phyloP scores from a whole-genome alignment of 2,888 invertebrate species.

The Orgyia antiqua region DNA sequence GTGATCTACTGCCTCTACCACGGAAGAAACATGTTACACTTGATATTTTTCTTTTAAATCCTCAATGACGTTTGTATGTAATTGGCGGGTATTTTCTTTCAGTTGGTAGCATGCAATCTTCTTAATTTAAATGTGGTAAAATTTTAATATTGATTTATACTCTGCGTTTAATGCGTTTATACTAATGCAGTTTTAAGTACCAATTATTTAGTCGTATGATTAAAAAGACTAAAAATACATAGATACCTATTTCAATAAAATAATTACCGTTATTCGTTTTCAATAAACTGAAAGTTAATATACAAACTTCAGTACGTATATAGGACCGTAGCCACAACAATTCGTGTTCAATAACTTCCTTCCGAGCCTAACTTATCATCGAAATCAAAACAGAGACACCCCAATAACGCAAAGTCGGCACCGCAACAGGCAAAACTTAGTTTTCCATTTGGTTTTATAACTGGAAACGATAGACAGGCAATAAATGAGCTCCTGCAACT shows the following conservation, averaged over 20 bases:
- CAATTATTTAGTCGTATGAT: too few species aligned
- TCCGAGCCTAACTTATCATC: conserved; percentile 22
- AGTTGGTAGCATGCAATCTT: conserved; percentile 27
- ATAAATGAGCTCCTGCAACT: conserved; percentile 72
- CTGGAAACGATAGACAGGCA: conserved; percentile 68
- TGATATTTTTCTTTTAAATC: conserved; percentile 51
- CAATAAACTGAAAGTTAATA: too few species aligned
- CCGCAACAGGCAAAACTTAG: conserved; percentile 55
- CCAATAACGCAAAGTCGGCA: conserved; percentile 41
- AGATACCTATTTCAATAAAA: too few species aligned
- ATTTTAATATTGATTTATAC: too few species aligned
- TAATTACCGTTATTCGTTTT: too few species aligned
- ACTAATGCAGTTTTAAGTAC: too few species aligned
- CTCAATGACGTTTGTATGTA: conserved; percentile 45
- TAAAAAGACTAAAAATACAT: too few species aligned
- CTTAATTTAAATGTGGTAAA: too few species aligned
- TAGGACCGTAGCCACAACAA: too few species aligned
- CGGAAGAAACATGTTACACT: conserved; percentile 48
- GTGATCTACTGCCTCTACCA: conserved; percentile 58
- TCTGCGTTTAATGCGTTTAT: too few species aligned
- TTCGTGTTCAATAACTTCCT: conserved; percentile 25
- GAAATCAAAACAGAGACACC: conserved; percentile 36
- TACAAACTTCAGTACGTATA: too few species aligned
- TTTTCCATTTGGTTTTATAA: conserved; percentile 66
- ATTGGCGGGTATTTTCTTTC: conserved; percentile 37